Evolutionary conservation across 2,797 vertebrate genomes (phyloP).

Genomic region (Anabacerthia variegaticeps): DNA sequence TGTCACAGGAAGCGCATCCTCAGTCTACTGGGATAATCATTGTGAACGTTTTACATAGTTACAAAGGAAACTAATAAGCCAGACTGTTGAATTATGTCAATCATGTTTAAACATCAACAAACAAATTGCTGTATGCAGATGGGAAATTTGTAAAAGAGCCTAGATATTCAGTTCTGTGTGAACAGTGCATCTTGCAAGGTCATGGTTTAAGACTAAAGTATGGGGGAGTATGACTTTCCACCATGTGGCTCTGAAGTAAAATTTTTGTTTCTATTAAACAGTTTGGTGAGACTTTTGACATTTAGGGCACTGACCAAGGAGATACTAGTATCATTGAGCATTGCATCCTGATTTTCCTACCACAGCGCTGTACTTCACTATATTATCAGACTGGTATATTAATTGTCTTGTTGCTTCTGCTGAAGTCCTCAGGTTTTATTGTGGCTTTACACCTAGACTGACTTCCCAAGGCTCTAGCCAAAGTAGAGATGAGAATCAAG

Average conservation of each 20-base stretch:
- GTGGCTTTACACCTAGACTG: not conserved
- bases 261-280: not conserved
- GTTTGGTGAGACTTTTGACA: not conserved
- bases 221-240: not conserved
- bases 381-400: not conserved
- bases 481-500: not conserved
- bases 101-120: constrained; percentile 57
- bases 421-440: not conserved
- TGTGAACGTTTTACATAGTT: constrained; percentile 35
- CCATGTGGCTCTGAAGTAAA: not conserved
- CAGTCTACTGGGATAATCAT: constrained; percentile 50
- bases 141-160: constrained; percentile 19
- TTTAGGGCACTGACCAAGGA: not conserved
- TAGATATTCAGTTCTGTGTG: not conserved
- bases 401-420: not conserved
- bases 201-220: not conserved
- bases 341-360: not conserved
- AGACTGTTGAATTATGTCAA: constrained; percentile 59
- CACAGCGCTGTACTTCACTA: accelerated
- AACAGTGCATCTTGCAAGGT: not conserved
- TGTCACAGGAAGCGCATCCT: constrained; percentile 38
- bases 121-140: constrained; percentile 32
- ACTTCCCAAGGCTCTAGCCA: not conserved
- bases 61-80: constrained; percentile 58
- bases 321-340: not conserved